phyloP scores from a whole-genome alignment of 2,113 vertebrate species.

The Aphyosemion australe region DNA sequence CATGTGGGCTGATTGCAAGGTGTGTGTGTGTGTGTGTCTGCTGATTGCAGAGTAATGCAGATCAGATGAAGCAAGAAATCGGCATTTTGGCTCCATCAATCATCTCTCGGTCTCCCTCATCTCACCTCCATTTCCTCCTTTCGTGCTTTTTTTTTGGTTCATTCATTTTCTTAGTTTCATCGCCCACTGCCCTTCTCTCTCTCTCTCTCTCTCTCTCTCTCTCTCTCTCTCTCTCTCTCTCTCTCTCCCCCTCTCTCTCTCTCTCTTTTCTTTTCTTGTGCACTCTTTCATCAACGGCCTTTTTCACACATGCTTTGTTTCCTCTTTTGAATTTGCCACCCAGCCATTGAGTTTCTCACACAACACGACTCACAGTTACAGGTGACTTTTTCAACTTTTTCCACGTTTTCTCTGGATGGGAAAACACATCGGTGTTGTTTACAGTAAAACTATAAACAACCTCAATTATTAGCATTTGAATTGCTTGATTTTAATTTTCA shows the following conservation, averaged over 20 bases:
- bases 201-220: conserved; percentile 4
- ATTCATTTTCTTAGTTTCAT: conserved; percentile 33
- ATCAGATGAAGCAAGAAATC: conserved; percentile 80
- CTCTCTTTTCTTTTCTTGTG: conserved; percentile 23
- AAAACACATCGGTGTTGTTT: conserved; percentile 8
- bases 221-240: conserved; percentile 1
- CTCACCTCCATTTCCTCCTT: conserved; percentile 17
- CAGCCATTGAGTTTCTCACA: conserved; percentile 43
- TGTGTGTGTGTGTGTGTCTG: conserved; percentile 25
- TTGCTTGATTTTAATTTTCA: background rate
- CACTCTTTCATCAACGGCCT: conserved; percentile 33
- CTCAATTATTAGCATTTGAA: conserved; percentile 24
- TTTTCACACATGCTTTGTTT: conserved; percentile 35
- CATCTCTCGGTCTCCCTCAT: conserved; percentile 50
- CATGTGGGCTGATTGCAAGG: conserved; percentile 47
- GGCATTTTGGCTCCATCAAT: conserved; percentile 77
- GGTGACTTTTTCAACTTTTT: conserved; percentile 53
- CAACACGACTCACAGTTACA: conserved; percentile 40
- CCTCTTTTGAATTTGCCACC: conserved; percentile 40
- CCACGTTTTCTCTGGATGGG: conserved; percentile 10
- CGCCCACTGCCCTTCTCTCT: background rate
- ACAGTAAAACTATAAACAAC: background rate
- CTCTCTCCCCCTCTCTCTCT: conserved; percentile 6
- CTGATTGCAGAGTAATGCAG: conserved; percentile 75
- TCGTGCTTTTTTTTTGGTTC: conserved; percentile 27